Evolutionary conservation across 2,797 vertebrate genomes (phyloP).

Genomic region (Myotis daubentonii): DNA sequence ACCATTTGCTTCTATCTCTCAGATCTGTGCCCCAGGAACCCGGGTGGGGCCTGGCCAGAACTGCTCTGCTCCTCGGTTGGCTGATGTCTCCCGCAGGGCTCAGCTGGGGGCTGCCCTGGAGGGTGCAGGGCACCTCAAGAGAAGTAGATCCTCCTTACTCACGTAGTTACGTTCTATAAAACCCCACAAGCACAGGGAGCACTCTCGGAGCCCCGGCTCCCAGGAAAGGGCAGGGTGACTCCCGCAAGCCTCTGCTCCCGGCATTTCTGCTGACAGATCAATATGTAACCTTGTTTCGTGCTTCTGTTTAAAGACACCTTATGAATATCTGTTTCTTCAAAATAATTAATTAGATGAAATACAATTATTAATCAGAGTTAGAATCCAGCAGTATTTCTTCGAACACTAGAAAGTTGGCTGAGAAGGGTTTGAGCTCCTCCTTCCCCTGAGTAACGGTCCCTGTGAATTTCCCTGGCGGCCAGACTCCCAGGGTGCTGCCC

Average conservation of each 20-base stretch:
- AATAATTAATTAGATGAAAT: not conserved
- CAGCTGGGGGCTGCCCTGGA: not conserved
- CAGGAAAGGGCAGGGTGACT: not conserved
- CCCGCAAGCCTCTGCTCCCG: not conserved
- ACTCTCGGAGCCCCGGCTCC: fast-evolving
- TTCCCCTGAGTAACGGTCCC: fast-evolving
- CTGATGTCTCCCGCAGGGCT: no score
- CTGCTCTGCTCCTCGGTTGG: fast-evolving
- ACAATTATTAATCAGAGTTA: no score
- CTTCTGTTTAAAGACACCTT: not conserved
- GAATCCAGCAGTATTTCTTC: not conserved
- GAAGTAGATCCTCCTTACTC: fast-evolving
- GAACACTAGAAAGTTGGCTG: not conserved
- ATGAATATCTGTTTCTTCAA: not conserved
- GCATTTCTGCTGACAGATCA: fast-evolving
- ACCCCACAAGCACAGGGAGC: not conserved
- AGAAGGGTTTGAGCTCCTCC: no score
- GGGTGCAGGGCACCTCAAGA: fast-evolving
- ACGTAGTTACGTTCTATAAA: fast-evolving
- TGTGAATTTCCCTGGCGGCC: not conserved
- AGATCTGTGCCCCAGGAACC: not conserved
- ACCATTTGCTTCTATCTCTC: fast-evolving
- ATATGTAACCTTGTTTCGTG: fast-evolving
- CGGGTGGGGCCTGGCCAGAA: fast-evolving
- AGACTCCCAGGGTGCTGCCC: fast-evolving